Conservation (phyloP, 2,888 invertebrate species). For the Troilus luridus region DNA sequence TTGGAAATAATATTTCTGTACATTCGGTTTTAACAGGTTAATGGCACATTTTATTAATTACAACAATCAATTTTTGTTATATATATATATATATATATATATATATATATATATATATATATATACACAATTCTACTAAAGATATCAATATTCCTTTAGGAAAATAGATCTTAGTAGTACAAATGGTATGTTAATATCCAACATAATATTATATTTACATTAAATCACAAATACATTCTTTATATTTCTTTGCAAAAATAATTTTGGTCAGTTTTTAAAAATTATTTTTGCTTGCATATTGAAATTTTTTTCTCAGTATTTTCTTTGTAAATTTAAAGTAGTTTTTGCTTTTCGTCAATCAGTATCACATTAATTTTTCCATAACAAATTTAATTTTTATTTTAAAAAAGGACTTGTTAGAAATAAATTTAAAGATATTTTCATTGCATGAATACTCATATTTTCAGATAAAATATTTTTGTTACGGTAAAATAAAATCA, state of each 20-base stretch:
- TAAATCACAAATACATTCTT: background rate
- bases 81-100: no score
- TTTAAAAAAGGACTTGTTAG: no score
- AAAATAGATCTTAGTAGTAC: background rate
- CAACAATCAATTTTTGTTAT: conserved; percentile 32
- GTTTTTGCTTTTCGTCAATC: background rate
- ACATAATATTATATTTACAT: background rate
- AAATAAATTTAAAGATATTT: no score
- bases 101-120: no score
- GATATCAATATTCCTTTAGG: background rate
- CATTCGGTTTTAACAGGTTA: conserved; percentile 5
- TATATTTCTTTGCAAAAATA: background rate
- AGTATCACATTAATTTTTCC: background rate
- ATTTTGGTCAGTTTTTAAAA: conserved; percentile 11
- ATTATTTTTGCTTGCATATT: conserved; percentile 12
- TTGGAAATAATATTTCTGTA: conserved; percentile 53
- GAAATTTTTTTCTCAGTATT: background rate
- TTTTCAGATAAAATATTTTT: no score
- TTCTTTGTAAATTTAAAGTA: background rate
- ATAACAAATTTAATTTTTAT: background rate
- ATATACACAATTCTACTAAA: background rate
- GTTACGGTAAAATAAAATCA: no score
- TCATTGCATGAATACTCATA: no score
- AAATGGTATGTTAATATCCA: background rate
- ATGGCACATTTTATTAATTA: conserved; percentile 23